These are phyloP conservation scores for Anas platyrhynchos DNA, from an alignment of 2,113 vertebrate species.

Conservation along the genomic window DNA sequence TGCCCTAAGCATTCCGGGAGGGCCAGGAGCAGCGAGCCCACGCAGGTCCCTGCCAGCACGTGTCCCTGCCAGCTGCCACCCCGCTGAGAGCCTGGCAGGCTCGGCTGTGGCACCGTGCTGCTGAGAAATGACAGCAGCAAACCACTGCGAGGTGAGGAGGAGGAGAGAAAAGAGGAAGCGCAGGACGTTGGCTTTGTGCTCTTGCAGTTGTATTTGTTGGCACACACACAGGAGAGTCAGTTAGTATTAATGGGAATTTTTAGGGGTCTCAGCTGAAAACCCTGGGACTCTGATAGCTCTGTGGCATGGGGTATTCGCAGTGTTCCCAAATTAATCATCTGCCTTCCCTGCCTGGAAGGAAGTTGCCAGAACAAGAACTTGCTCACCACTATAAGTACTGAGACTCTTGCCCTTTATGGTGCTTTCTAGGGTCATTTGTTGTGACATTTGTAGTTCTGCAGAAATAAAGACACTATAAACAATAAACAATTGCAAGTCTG, in stretches of 20 bases:
- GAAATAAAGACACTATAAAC: constrained; percentile 13
- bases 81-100: neutral
- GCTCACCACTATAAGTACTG: neutral
- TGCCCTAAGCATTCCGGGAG: no score
- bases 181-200: neutral
- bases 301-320: neutral
- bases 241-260: constrained; percentile 18
- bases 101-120: neutral
- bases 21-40: neutral
- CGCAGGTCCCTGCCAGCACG: neutral
- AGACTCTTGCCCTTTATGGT: constrained; percentile 31
- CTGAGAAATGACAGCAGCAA: neutral
- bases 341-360: constrained; percentile 32
- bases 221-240: neutral
- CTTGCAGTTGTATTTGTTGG: neutral
- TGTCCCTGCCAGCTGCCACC: neutral
- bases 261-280: neutral
- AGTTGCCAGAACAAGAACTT: constrained; percentile 29
- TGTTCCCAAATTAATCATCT: constrained; percentile 15
- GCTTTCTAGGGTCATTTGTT: constrained; percentile 36
- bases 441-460: constrained; percentile 12
- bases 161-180: neutral
- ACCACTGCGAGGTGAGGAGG: neutral
- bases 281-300: neutral
- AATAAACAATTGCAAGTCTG: constrained; percentile 30